Evolutionary conservation across 2,888 invertebrate genomes (phyloP).

Genomic region (Drosophila heteroneura): DNA sequence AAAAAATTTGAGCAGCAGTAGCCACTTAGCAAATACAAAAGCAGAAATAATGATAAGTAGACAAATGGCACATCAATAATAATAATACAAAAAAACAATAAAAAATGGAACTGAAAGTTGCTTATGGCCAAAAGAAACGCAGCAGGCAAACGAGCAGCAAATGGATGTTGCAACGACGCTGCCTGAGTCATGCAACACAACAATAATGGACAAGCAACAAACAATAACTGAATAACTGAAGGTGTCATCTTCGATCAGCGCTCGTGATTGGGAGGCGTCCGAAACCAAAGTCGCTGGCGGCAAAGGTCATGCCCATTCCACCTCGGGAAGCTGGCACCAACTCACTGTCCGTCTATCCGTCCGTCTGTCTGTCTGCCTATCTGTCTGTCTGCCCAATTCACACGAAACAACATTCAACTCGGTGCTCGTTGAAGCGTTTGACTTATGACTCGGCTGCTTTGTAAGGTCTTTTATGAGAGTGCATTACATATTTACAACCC

Average conservation of each 20-base stretch:
- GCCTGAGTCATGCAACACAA: slow-evolving; percentile 32
- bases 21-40: slow-evolving; percentile 4
- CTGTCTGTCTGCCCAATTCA: slow-evolving; percentile 5
- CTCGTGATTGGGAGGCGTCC: slow-evolving; percentile 61
- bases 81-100: slow-evolving; percentile 4
- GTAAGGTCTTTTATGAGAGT: slow-evolving; percentile 35
- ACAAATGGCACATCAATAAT: slow-evolving; percentile 35
- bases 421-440: slow-evolving; percentile 51
- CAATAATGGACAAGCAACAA: slow-evolving; percentile 22
- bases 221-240: slow-evolving; percentile 21
- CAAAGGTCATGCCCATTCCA: slow-evolving; percentile 45
- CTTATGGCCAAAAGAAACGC: slow-evolving; percentile 22
- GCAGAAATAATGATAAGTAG: slow-evolving; percentile 14
- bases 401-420: slow-evolving; percentile 16
- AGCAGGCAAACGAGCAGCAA: slow-evolving; percentile 1
- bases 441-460: slow-evolving; percentile 47
- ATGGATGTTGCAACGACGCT: slow-evolving; percentile 31
- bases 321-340: slow-evolving; percentile 28
- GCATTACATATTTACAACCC: slow-evolving; percentile 35
- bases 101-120: slow-evolving; percentile 14
- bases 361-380: not conserved
- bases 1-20: slow-evolving; percentile 12
- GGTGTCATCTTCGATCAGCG: slow-evolving; percentile 71
- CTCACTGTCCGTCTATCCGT: not conserved
- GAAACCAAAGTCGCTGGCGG: slow-evolving; percentile 10